Conservation (phyloP, 2,113 vertebrate species). For the Nerophis ophidion region DNA sequence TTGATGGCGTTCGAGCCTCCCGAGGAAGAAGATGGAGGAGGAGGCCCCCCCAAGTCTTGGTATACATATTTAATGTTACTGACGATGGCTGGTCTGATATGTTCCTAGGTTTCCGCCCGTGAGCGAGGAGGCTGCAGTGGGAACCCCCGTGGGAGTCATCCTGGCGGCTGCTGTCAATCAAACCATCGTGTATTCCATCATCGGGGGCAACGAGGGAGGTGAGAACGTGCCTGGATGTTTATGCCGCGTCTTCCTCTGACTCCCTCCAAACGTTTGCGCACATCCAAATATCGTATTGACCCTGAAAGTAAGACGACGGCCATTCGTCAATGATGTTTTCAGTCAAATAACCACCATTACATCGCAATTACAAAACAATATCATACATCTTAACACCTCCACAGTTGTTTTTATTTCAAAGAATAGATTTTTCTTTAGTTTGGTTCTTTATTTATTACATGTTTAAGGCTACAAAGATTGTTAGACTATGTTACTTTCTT, state of each 20-base stretch:
- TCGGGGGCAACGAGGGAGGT: slow-evolving; percentile 89
- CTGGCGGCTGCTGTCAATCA: slow-evolving; percentile 91
- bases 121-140: slow-evolving; percentile 81
- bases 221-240: slow-evolving; percentile 36
- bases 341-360: too few relatives aligned
- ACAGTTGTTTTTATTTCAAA: too few relatives aligned
- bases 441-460: too few relatives aligned
- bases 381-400: too few relatives aligned
- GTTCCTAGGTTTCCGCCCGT: slow-evolving; percentile 82
- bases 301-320: too few relatives aligned
- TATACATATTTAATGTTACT: slow-evolving; percentile 37
- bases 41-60: slow-evolving; percentile 4
- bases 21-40: slow-evolving; percentile 7
- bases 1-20: slow-evolving; percentile 16
- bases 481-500: too few relatives aligned
- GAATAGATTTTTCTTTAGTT: too few relatives aligned
- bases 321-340: too few relatives aligned
- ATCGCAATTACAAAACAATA: too few relatives aligned
- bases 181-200: slow-evolving; percentile 89
- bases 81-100: slow-evolving; percentile 39
- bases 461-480: too few relatives aligned
- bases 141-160: slow-evolving; percentile 79
- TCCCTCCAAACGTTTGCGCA: not conserved
- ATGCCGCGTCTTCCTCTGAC: not conserved
- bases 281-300: too few relatives aligned